phyloP scores from a whole-genome alignment of 2,888 invertebrate species.

The Hipparchia semele region DNA sequence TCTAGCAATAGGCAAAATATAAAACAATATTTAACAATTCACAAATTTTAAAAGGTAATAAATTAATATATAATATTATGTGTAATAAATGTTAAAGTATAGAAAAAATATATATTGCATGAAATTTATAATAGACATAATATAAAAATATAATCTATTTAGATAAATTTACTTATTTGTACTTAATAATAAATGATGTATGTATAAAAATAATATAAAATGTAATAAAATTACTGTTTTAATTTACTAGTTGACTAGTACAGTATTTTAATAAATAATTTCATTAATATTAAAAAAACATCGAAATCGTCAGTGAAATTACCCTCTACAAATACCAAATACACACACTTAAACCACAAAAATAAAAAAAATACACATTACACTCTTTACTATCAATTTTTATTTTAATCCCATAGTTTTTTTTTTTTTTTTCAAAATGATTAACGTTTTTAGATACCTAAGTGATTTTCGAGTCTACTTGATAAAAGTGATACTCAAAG shows the following conservation, averaged over 20 bases:
- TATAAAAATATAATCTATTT: neutral
- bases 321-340: conserved; percentile 12
- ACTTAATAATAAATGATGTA: no score
- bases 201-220: no score
- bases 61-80: no score
- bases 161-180: no score
- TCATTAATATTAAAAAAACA: neutral
- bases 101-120: neutral
- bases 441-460: neutral
- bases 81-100: no score
- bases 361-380: neutral
- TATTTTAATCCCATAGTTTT: neutral
- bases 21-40: neutral
- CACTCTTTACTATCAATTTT: neutral
- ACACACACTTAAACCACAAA: neutral
- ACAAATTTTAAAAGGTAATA: no score
- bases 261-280: no score
- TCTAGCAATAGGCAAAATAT: no score
- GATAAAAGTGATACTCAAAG: neutral
- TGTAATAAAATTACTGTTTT: no score
- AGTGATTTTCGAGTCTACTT: neutral
- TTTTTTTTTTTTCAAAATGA: neutral
- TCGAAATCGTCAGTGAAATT: conserved; percentile 10
- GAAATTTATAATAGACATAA: neutral
- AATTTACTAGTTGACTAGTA: no score